Base-by-base conservation (phyloP, 2,113 vertebrate species). In the Sorex araneus region DNA sequence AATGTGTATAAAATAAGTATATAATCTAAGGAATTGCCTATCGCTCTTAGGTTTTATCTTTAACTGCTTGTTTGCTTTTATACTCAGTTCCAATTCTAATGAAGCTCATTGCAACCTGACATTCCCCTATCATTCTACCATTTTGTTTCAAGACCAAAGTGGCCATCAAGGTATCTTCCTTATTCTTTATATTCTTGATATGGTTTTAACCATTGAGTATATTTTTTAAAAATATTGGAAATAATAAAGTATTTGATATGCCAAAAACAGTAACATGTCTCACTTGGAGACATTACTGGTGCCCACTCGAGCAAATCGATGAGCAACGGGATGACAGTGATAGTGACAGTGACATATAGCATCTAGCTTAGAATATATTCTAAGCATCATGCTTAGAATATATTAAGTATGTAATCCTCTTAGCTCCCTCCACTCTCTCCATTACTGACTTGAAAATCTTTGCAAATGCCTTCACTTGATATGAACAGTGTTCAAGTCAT, bases 391-490 rank as follows among this genome's bases (percentile, higher is more conserved):
- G 10, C 8, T 82, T 70, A 27, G 8, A 75, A 60, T 3, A n/a
- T 32, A 76, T 6, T 25, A 84, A 54, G 30, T 3, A n/a, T 27
- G 19, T 1, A 79, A 25, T 12, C 8, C 18, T 34, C 47, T 82
- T 77, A 47, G 64, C 2, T 81, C 84, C 15, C 21, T 3, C 8
- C 36, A 15, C 27, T 77, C 78, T 90, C 6, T 10, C 4, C 13
- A 43, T 12, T 45, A 19, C 28, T 67, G 36, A 30, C 16, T 82
- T 93, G 86, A 87, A 94, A 92, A 84, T 67, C 66, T 69, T 69
- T 67, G 19, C 1, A 93, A 40, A 88, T 77, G 34, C 2, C 9
- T 63, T 16, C 11, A 66, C 8, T 67, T 54, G 12, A 54, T 69
- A 28, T 8, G 10, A 32, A 86, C 75, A 8, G 0, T 45, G 4